Percentiles rank a stretch among this genome's conserved stretches.
Evolutionary conservation across 2,797 vertebrate genomes (phyloP).

Genomic region (Cryptoblepharus egeriae): DNA sequence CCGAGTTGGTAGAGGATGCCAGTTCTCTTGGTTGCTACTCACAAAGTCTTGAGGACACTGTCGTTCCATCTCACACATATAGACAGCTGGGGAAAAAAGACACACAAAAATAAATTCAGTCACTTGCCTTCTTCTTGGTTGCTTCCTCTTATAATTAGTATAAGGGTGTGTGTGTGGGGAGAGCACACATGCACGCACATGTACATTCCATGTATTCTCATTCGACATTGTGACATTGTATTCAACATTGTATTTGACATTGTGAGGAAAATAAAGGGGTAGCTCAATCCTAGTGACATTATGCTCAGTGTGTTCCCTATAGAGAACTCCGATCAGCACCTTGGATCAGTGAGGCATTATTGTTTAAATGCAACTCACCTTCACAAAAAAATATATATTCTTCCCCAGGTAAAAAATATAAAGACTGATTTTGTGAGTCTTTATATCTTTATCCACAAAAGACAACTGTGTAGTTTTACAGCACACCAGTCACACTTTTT

Average conservation of each 20-base stretch:
- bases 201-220: background rate
- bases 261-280: background rate
- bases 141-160: background rate
- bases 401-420: background rate
- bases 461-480: too few species aligned
- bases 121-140: background rate
- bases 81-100: slow-evolving; percentile 82
- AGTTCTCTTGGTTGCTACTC: slow-evolving; percentile 63
- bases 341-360: background rate
- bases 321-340: background rate
- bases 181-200: too few species aligned
- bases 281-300: background rate
- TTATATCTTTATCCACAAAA: too few species aligned
- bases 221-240: too few species aligned
- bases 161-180: background rate
- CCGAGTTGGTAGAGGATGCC: slow-evolving; percentile 51
- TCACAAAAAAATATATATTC: background rate
- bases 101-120: background rate
- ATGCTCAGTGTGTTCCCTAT: background rate
- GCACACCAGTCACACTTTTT: too few species aligned
- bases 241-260: too few species aligned
- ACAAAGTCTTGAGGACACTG: slow-evolving; percentile 77
- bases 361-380: background rate
- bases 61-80: slow-evolving; percentile 88
- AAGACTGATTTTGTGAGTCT: background rate